Base-by-base conservation (phyloP, 2,797 vertebrate genomes). In the Ptychobarbus kaznakovi region DNA sequence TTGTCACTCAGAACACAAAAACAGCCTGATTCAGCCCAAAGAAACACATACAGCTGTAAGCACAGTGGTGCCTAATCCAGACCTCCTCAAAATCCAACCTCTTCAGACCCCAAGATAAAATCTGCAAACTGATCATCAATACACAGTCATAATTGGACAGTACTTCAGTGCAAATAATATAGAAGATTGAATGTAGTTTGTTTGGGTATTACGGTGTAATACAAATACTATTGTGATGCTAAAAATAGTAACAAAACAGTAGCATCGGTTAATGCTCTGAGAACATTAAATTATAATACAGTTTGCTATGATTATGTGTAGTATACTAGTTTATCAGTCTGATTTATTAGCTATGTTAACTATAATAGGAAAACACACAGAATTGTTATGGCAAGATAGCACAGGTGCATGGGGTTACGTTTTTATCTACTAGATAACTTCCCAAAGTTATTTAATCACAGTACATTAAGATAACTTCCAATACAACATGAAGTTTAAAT, bases 251-350 rank as follows among this genome's bases (percentile, higher is more conserved):
- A 32, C 32, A 32, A 32, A 32, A 32, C 32, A 32, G 32, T 32
- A 32, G 32, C 32, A 3, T 32, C 32, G 32, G 32, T 32, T 32
- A 32, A 32, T 32, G 32, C 2, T 32, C 32, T 32, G 32, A 32
- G 32, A 32, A 32, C 32, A 32, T 32, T 32, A 25, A 25, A 46
- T 28, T 49, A 18, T 28, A 46, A 2, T 46, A 8, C 13, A 72
- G 70, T 72, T 44, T 49, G 70, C 70, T 72, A 3, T 72, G 42
- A 46, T 15, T 46, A 69, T 68, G 69, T 72, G 69, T 25, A 22
- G 38, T 42, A 12, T 22, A 4, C 20, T n/a, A 11, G 22, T 44
- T 32, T 16, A 65, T 65, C 63, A 32, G 63, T 15, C 4, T 22
- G 16, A 69, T 40, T 4, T 68, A 66, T 18, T 20, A 20, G 32